phyloP scores from a whole-genome alignment of 2,113 vertebrate genomes.

The Acrocephalus kingi region DNA sequence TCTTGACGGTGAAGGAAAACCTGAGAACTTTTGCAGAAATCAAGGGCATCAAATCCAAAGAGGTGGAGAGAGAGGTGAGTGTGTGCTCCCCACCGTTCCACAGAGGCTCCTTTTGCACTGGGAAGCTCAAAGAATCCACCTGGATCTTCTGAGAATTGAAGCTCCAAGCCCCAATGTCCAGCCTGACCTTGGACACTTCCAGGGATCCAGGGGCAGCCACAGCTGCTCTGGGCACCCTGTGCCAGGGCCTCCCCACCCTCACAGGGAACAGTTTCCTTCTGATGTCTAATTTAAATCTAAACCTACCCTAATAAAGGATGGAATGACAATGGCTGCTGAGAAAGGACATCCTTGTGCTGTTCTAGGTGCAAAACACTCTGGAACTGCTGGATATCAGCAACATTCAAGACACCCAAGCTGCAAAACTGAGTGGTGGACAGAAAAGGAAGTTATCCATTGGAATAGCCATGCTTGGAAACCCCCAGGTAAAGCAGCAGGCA shows the following conservation, averaged over 20 bases:
- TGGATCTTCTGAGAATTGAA: not conserved
- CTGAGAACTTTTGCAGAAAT: conserved; percentile 86
- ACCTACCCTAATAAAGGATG: not conserved
- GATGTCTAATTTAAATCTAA: not conserved
- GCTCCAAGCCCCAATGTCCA: not conserved
- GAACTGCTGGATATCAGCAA: conserved; percentile 83
- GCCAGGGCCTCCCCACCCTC: not conserved
- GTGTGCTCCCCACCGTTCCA: fast-evolving
- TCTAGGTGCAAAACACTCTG: conserved; percentile 81
- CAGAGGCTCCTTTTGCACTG: not conserved
- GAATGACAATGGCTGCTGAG: not conserved
- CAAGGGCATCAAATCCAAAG: conserved; percentile 83
- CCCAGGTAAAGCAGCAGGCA: conserved; percentile 76
- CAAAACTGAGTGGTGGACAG: conserved; percentile 86
- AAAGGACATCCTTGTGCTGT: not conserved
- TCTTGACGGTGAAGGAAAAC: conserved; percentile 90
- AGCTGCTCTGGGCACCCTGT: not conserved
- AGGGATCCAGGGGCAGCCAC: not conserved
- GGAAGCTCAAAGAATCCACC: not conserved
- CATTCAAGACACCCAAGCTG: conserved; percentile 81
- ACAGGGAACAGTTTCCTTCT: not conserved
- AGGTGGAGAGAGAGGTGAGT: conserved; percentile 70
- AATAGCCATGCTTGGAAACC: conserved; percentile 87
- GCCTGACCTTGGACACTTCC: not conserved
- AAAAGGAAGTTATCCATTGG: conserved; percentile 87